phyloP scores from a whole-genome alignment of 2,888 invertebrate genomes.

The Epiperipatus broadwayi region DNA sequence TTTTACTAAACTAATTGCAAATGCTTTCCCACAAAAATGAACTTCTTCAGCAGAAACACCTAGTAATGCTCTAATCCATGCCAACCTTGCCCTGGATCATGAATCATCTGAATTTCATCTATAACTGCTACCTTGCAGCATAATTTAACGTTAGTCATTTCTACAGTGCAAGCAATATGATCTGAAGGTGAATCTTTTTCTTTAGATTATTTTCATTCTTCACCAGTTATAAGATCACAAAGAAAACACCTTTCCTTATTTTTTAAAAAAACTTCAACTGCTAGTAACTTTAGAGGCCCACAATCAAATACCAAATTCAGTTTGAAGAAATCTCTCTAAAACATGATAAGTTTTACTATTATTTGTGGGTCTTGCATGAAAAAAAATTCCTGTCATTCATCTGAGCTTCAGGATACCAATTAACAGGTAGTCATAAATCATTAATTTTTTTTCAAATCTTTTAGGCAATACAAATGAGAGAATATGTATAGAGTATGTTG shows the following conservation, averaged over 20 bases:
- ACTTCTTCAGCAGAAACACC: slow-evolving; percentile 79
- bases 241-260: slow-evolving; percentile 63
- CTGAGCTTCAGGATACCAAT: slow-evolving; percentile 88
- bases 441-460: slow-evolving; percentile 88
- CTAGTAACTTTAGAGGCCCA: slow-evolving; percentile 84
- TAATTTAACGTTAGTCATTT: slow-evolving; percentile 74
- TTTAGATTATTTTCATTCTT: slow-evolving; percentile 62
- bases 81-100: slow-evolving; percentile 79
- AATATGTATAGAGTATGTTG: slow-evolving; percentile 73
- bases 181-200: slow-evolving; percentile 45
- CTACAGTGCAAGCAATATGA: slow-evolving; percentile 91
- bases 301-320: slow-evolving; percentile 91
- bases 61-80: slow-evolving; percentile 88
- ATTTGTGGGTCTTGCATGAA: slow-evolving; percentile 95
- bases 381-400: slow-evolving; percentile 68
- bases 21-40: slow-evolving; percentile 88
- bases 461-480: slow-evolving; percentile 91
- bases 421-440: slow-evolving; percentile 79
- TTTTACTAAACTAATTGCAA: slow-evolving; percentile 62
- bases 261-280: slow-evolving; percentile 78
- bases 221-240: slow-evolving; percentile 92
- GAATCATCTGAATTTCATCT: slow-evolving; percentile 95
- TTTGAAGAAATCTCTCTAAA: slow-evolving; percentile 58
- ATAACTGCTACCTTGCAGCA: slow-evolving; percentile 84
- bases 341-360: slow-evolving; percentile 97